These are phyloP conservation scores for Xanthostigma xanthostigma DNA, from an alignment of 2,888 invertebrate genomes.

Conservation along the genomic window DNA sequence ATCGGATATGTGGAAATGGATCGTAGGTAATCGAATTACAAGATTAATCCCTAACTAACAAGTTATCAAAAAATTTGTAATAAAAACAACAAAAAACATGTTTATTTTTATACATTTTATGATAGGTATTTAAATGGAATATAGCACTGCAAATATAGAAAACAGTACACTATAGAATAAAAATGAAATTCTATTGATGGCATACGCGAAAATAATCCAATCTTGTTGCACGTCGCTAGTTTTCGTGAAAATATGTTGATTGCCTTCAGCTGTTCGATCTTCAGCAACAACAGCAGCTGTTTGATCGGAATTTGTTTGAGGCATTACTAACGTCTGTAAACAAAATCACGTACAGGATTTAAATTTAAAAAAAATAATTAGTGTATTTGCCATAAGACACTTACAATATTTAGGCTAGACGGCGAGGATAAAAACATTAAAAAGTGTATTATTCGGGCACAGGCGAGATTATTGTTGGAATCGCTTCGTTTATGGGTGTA, in stretches of 20 bases:
- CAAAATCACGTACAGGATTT: neutral
- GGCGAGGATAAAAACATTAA: too few relatives aligned
- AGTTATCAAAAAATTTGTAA: too few relatives aligned
- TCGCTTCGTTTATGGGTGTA: too few relatives aligned
- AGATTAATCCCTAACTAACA: too few relatives aligned
- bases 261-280: slow-evolving; percentile 23
- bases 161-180: slow-evolving; percentile 38
- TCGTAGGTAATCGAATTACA: too few relatives aligned
- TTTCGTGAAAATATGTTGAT: slow-evolving; percentile 23
- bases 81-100: too few relatives aligned
- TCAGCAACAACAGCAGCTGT: slow-evolving; percentile 26
- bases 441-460: too few relatives aligned
- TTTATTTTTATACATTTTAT: neutral
- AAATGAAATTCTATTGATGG: slow-evolving; percentile 45
- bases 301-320: slow-evolving; percentile 26
- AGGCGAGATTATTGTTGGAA: too few relatives aligned
- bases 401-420: too few relatives aligned
- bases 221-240: slow-evolving; percentile 33
- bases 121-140: slow-evolving; percentile 23
- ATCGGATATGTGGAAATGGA: too few relatives aligned
- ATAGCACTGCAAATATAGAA: slow-evolving; percentile 32
- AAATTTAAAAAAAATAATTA: too few relatives aligned
- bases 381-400: too few relatives aligned
- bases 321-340: slow-evolving; percentile 17
- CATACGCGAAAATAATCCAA: slow-evolving; percentile 47